Percentiles rank a stretch among this genome's conserved stretches.
These are phyloP conservation scores for Drosophila meridiana DNA, from an alignment of 2,888 invertebrate species.

Conservation along the genomic window DNA sequence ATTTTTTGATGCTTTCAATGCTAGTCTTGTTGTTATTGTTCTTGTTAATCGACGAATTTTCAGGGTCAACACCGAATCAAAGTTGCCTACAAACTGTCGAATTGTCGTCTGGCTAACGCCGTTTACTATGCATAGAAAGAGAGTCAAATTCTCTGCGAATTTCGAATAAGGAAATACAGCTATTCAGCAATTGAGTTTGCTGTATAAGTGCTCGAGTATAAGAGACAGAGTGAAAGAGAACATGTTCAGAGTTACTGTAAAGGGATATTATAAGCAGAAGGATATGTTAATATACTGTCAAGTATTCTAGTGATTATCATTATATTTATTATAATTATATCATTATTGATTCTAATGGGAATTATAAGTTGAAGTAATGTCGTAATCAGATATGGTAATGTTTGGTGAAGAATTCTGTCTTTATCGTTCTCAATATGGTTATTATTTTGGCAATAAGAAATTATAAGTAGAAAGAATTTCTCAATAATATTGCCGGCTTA, in stretches of 20 bases:
- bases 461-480: background rate
- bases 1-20: background rate
- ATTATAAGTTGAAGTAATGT: background rate
- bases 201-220: conserved; percentile 25
- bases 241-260: conserved; percentile 2
- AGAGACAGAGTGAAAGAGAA: conserved; percentile 12
- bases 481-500: background rate
- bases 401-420: background rate
- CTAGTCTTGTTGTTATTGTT: background rate
- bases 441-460: background rate
- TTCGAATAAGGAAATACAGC: conserved; percentile 39
- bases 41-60: conserved; percentile 27
- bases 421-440: background rate
- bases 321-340: background rate
- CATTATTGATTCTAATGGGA: background rate
- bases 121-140: background rate
- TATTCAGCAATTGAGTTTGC: conserved; percentile 2
- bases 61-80: conserved; percentile 54
- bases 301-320: background rate
- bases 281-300: background rate
- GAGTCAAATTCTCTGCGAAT: background rate
- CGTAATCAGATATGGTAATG: background rate
- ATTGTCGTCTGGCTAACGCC: background rate
- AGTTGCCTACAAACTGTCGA: conserved; percentile 35
- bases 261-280: background rate